Evolutionary conservation across 2,113 vertebrate species (phyloP).

Genomic region (Leucosticte australis): DNA sequence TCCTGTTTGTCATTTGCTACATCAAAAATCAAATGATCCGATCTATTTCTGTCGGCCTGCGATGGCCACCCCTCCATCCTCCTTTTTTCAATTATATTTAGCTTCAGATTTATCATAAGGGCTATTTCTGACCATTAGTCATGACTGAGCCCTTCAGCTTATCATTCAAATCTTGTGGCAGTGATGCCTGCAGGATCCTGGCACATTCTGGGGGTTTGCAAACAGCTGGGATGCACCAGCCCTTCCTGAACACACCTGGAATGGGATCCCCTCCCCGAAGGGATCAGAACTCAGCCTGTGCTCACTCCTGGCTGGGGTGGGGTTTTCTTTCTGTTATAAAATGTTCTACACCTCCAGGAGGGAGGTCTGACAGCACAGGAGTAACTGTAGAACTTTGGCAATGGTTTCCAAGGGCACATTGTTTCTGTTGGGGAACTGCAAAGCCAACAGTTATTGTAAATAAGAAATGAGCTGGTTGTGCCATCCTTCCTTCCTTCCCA

Average conservation of each 20-base stretch:
- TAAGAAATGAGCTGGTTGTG: background rate
- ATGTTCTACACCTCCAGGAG: background rate
- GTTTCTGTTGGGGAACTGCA: background rate
- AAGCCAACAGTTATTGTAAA: background rate
- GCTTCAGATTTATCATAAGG: background rate
- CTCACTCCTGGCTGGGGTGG: too few relatives aligned
- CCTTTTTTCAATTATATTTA: conserved; percentile 15
- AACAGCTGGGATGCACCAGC: background rate
- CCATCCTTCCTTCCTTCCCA: background rate
- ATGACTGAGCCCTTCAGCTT: conserved; percentile 1
- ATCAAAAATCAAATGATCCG: background rate
- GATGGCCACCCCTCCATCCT: background rate
- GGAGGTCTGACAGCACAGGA: background rate
- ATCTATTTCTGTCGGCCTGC: background rate
- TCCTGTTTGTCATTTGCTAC: background rate
- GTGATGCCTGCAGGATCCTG: background rate
- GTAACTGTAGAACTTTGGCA: background rate
- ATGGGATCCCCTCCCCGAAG: background rate
- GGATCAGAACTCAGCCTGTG: background rate
- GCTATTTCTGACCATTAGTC: conserved; percentile 46
- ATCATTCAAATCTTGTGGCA: background rate
- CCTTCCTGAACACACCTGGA: background rate
- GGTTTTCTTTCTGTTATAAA: background rate
- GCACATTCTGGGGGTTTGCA: background rate
- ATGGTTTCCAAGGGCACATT: background rate